Evolutionary conservation across 1,140 invertebrate species (phyloP).

Genomic region (Parasteatoda tepidariorum): DNA sequence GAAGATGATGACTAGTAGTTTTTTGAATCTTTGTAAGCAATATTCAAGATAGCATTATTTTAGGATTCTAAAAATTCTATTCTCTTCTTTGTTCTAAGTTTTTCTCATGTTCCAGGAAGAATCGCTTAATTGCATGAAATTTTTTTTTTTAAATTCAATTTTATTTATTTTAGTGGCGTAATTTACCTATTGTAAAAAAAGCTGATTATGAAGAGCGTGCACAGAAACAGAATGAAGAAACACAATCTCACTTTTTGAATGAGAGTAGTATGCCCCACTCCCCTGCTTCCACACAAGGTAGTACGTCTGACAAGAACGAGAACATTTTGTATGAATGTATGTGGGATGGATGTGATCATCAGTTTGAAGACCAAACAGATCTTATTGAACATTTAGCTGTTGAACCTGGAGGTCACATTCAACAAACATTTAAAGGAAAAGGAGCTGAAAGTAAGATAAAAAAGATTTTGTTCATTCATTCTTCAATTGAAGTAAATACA

Average conservation of each 20-base stretch:
- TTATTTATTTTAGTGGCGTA: conserved; percentile 86
- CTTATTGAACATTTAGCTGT: conserved; percentile 89
- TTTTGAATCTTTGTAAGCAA: too few relatives aligned
- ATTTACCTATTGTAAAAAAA: conserved; percentile 86
- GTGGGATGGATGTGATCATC: conserved; percentile 90
- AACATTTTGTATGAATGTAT: conserved; percentile 84
- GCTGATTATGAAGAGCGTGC: conserved; percentile 94
- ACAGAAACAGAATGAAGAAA: conserved; percentile 83
- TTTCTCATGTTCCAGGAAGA: too few relatives aligned
- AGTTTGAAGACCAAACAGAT: conserved; percentile 91
- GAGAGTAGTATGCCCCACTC: conserved; percentile 56
- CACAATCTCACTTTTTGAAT: conserved; percentile 69
- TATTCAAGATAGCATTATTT: too few relatives aligned
- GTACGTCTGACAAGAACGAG: conserved; percentile 53
- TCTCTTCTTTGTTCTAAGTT: too few relatives aligned
- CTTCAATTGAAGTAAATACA: too few relatives aligned
- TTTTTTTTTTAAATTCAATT: too few relatives aligned
- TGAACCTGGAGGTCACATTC: conserved; percentile 75
- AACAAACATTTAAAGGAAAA: conserved; percentile 60
- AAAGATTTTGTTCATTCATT: too few relatives aligned
- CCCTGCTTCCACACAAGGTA: conserved; percentile 59
- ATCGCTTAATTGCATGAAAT: too few relatives aligned
- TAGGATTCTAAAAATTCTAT: too few relatives aligned
- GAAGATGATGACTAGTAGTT: too few relatives aligned
- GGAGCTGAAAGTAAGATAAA: conserved; percentile 10